These are phyloP conservation scores for Melinaea menophilus DNA, from an alignment of 2,888 invertebrate species.

Conservation along the genomic window DNA sequence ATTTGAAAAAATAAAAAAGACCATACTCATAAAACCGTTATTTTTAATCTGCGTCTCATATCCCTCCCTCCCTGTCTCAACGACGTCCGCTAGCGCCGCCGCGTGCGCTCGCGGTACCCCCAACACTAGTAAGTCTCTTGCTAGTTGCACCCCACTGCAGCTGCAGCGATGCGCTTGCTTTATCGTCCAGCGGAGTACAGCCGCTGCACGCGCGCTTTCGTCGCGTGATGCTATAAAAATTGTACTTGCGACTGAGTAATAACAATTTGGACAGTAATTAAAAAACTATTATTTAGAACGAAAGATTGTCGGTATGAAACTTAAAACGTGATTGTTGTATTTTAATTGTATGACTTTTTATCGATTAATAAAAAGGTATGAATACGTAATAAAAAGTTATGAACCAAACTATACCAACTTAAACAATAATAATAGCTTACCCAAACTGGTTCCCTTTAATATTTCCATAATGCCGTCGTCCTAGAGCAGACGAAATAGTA, in stretches of 20 bases:
- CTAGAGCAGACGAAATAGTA: conserved; percentile 42
- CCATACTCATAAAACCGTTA: conserved; percentile 58
- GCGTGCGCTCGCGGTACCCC: conserved; percentile 66
- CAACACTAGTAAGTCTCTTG: conserved; percentile 60
- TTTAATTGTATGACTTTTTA: too few species aligned
- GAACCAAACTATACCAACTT: not conserved
- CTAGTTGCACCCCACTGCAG: conserved; percentile 55
- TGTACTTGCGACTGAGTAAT: not conserved
- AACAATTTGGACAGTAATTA: too few species aligned
- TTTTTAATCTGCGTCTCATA: conserved; percentile 43
- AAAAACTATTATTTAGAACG: too few species aligned
- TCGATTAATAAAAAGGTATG: not conserved
- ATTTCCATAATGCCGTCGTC: conserved; percentile 67
- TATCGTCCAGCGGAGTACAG: conserved; percentile 64
- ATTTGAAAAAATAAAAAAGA: not conserved
- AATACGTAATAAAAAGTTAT: not conserved
- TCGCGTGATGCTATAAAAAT: conserved; percentile 55
- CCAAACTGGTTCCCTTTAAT: conserved; percentile 61
- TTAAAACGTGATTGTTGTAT: too few species aligned
- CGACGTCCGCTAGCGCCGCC: conserved; percentile 56
- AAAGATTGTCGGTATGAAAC: too few species aligned
- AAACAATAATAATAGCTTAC: conserved; percentile 43
- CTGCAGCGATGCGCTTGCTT: conserved; percentile 53
- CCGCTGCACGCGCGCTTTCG: conserved; percentile 66
- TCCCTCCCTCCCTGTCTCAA: conserved; percentile 45